Percentiles rank a stretch among this genome's conserved stretches.
Evolutionary conservation across 1,140 invertebrate species (phyloP).

Genomic region (Panagrolaimus sp.): DNA sequence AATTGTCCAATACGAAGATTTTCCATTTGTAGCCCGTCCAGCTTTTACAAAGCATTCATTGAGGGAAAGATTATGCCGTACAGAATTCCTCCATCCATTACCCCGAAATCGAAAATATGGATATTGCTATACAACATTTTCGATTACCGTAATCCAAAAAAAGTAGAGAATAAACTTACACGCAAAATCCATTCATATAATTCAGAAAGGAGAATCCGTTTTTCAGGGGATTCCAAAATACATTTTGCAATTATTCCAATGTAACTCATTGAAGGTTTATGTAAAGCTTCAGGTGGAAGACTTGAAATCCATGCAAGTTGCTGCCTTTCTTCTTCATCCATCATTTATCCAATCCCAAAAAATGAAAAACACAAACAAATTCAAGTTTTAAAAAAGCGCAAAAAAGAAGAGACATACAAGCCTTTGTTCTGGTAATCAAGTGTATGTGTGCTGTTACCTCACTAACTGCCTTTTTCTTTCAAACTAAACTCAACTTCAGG

Average conservation of each 20-base stretch:
- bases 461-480: too few species aligned
- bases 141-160: slow-evolving; percentile 15
- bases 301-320: neutral
- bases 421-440: too few species aligned
- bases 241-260: slow-evolving; percentile 68
- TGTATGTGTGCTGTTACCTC: too few species aligned
- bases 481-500: too few species aligned
- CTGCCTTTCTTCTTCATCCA: too few species aligned
- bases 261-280: slow-evolving; percentile 66
- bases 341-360: too few species aligned
- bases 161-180: slow-evolving; percentile 81
- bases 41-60: slow-evolving; percentile 99
- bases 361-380: too few species aligned
- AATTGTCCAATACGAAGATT: slow-evolving; percentile 64
- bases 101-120: slow-evolving; percentile 68
- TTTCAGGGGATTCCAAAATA: slow-evolving; percentile 65
- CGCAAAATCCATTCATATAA: slow-evolving; percentile 99
- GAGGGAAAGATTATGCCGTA: slow-evolving; percentile 89
- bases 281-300: neutral
- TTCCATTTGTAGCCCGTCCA: slow-evolving; percentile 87
- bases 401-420: too few species aligned
- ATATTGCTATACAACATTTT: slow-evolving; percentile 69
- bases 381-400: too few species aligned
- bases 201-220: slow-evolving; percentile 88
- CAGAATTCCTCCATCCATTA: slow-evolving; percentile 77